These are phyloP conservation scores for Colletes latitarsis DNA, from an alignment of 1,140 invertebrate species.

Conservation along the genomic window DNA sequence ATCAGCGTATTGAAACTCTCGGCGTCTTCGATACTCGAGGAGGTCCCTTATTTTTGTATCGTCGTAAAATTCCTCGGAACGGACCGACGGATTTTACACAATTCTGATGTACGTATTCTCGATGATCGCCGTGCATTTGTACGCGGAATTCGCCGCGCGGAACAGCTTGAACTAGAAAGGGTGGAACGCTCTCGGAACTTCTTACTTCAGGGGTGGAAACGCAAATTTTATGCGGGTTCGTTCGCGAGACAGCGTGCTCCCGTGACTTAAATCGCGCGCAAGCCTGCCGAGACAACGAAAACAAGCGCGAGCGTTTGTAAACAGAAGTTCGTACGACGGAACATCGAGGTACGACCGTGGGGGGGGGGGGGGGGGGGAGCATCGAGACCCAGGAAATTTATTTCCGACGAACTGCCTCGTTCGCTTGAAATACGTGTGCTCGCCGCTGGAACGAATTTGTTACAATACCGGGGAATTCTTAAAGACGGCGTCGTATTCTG, in stretches of 20 bases:
- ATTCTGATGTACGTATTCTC: constrained; percentile 12
- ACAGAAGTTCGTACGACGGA: constrained; percentile 2
- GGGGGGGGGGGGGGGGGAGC: no score
- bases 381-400: constrained; percentile 12
- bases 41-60: background rate
- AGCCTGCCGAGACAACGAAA: constrained; percentile 1
- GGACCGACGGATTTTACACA: background rate
- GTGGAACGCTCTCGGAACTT: background rate
- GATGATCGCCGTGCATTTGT: constrained; percentile 16
- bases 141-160: background rate
- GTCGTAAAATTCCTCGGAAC: constrained; percentile 6
- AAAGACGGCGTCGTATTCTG: background rate
- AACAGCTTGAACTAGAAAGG: constrained; percentile 1
- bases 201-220: background rate
- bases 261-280: background rate
- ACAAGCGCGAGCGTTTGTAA: constrained; percentile 23
- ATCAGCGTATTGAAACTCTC: background rate
- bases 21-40: background rate
- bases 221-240: constrained; percentile 17
- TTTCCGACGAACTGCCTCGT: background rate
- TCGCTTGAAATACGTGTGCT: no score
- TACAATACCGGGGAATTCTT: background rate
- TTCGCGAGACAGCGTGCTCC: background rate
- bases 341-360: background rate
- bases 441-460: background rate